Evolutionary conservation across 2,888 invertebrate species (phyloP), one percentile per base, ranked within the genome.

Genomic region (Leptarthrus brevirostris): DNA sequence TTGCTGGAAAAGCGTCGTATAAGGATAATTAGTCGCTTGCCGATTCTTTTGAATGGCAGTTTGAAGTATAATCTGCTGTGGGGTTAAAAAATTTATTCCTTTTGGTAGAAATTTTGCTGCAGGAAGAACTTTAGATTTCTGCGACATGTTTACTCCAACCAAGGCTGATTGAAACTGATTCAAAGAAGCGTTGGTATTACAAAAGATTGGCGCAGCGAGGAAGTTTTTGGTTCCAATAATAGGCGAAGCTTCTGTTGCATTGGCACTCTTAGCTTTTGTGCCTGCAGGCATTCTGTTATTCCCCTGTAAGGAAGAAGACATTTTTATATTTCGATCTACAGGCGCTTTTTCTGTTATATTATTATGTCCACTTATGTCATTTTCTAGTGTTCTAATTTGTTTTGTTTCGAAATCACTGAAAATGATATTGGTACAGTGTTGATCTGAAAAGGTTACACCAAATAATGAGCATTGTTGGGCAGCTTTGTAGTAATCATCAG

Each of bases 381-480:
- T 3, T 3, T 40, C 40, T n/a, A 12, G 8, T 12, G 40, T 40
- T 40, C 40, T 40, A 40, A 12, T 12, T 12, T 12, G 3, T 40
- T 40, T 6, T n/a, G 10, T 40, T 8, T 3, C 4, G 3, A 8
- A 5, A 5, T 5, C 4, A 30, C 8, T 30, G 8, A 5, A 5
- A 5, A 3, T 3, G 3, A 30, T 30, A n/a, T 8, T 12, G 6
- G 40, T 40, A 3, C 10, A 8, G 3, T 40, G 10, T 12, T 6
- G 8, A n/a, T 40, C 40, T 12, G 40, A 40, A n/a, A 40, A 40
- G 4, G 49, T 52, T 30, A 52, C 30, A 1, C 82, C 82, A 49
- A 75, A 78, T 0, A 83, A 44, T 0, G 82, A 82, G 74, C 83
- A 84, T 3, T 81, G 80, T 74, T 84, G 82, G 4, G 84, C 83